Evolutionary conservation across 2,888 invertebrate genomes (phyloP).

Genomic region (Mantis religiosa): DNA sequence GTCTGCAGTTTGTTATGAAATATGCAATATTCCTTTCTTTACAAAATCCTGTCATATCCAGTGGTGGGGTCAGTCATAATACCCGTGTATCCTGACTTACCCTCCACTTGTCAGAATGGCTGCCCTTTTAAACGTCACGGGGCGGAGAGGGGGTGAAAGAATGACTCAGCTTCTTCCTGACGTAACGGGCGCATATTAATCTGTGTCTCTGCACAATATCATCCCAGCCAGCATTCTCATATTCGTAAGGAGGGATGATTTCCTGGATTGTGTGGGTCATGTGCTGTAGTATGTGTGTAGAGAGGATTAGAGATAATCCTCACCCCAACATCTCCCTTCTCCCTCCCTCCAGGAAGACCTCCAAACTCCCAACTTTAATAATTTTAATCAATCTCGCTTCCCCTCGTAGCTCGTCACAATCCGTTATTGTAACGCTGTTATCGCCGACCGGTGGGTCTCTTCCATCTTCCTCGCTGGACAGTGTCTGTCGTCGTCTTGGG

Average conservation of each 20-base stretch:
- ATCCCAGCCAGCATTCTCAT: not conserved
- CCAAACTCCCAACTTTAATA: conserved; percentile 12
- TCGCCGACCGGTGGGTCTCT: conserved; percentile 5
- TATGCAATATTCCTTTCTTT: not conserved
- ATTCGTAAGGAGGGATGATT: not conserved
- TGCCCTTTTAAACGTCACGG: not conserved
- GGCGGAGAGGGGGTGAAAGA: not conserved
- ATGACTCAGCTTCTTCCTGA: not conserved
- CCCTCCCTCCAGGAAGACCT: not conserved
- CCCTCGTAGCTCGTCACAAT: not conserved
- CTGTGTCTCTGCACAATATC: conserved; percentile 12
- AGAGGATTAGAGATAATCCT: conserved; percentile 13
- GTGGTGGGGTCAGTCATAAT: not conserved
- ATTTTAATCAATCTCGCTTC: conserved; percentile 13
- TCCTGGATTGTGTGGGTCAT: conserved; percentile 1
- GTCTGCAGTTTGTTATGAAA: not conserved
- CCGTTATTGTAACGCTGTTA: conserved; percentile 13
- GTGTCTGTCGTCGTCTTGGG: not conserved
- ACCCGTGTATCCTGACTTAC: not conserved
- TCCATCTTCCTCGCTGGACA: not conserved
- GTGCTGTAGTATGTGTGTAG: not conserved
- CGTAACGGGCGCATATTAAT: conserved; percentile 19
- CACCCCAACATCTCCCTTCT: not conserved
- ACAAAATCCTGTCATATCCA: not conserved
- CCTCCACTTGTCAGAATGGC: conserved; percentile 1